These are phyloP conservation scores for Stenopsyche tienmushanensis DNA, from an alignment of 1,140 invertebrate genomes.

Conservation along the genomic window DNA sequence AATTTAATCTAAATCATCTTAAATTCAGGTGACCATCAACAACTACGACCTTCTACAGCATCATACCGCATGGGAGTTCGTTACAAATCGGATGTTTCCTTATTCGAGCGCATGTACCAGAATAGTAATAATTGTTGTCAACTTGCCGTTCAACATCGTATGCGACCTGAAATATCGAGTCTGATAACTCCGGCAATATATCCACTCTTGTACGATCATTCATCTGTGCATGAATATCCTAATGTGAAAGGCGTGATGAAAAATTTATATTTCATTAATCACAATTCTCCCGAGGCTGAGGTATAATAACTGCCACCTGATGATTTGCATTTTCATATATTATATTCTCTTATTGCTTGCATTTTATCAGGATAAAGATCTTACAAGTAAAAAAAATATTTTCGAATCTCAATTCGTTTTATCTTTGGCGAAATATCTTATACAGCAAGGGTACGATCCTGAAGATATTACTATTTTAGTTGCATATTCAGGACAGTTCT, in stretches of 20 bases:
- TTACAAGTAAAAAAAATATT: slow-evolving; percentile 58
- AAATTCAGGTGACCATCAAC: slow-evolving; percentile 70
- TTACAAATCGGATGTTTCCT: slow-evolving; percentile 66
- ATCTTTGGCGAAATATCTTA: slow-evolving; percentile 59
- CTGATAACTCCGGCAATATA: slow-evolving; percentile 66
- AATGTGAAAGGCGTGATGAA: slow-evolving; percentile 54
- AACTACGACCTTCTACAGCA: slow-evolving; percentile 67
- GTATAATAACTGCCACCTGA: slow-evolving; percentile 32
- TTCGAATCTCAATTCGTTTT: slow-evolving; percentile 62
- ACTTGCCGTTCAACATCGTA: slow-evolving; percentile 64
- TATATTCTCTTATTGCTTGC: slow-evolving; percentile 30
- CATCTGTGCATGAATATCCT: slow-evolving; percentile 54
- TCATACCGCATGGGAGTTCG: slow-evolving; percentile 60
- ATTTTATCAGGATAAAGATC: slow-evolving; percentile 53
- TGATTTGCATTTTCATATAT: slow-evolving; percentile 22
- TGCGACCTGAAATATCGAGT: slow-evolving; percentile 64
- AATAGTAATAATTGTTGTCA: slow-evolving; percentile 58
- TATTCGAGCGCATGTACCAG: slow-evolving; percentile 72
- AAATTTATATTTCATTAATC: slow-evolving; percentile 65
- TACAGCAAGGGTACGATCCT: slow-evolving; percentile 60
- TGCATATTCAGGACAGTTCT: slow-evolving; percentile 67
- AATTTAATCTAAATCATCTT: background rate
- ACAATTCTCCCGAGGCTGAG: slow-evolving; percentile 55
- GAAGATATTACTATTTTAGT: slow-evolving; percentile 67
- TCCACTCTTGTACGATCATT: slow-evolving; percentile 56